Base-by-base conservation (phyloP, 23 tunicate species). In the Clavelina lepadiformis region DNA sequence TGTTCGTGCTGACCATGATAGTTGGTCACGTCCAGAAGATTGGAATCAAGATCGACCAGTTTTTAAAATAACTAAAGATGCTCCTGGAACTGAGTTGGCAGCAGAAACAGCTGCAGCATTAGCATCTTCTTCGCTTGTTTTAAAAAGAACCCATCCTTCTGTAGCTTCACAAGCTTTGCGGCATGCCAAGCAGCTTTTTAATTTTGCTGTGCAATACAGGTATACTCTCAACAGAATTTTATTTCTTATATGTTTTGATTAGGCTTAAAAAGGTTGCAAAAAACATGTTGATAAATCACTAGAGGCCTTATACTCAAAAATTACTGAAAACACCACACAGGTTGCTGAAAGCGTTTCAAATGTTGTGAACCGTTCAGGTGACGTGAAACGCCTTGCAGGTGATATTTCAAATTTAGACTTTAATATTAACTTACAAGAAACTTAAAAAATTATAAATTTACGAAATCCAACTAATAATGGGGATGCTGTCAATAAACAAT, bases 71-170 rank as follows among this genome's bases (percentile, higher is more conserved):
- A 80, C 77, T 35, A 23, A 55, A 28, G 46, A 51, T 0, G 51
- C 34, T n/a, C 99, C 99, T n/a, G 99, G 99, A 8, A 65, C 97
- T 19, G 99, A 94, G 30, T 37, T 94, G 0, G 95, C 95, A 0
- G 99, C 81, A 4, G 99, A 94, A 56, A 80, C 91, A 2, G 99
- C 99, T 11, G 99, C 99, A 1, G 91, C 99, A 0, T 58, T 94
- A 20, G 99, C 99, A 4, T 86, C 99, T 33, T 81, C 81, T 29
- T 94, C 95, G 33, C 75, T 94, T 7, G 46, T 94, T 46, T 64
- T 86, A 8, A 56, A 52, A 30, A 30, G 46, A 0, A 63, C 76
- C 2, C 79, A 94, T 65, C 34, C 58, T 27, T 8, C 65, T 3
- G 46, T 89, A 18, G 77, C 91, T 0, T 33, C 41, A 33, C 32